Evolutionary conservation across 2,113 vertebrate genomes (phyloP), one percentile per base, ranked within the genome.

Genomic region (Corythaeola cristata): DNA sequence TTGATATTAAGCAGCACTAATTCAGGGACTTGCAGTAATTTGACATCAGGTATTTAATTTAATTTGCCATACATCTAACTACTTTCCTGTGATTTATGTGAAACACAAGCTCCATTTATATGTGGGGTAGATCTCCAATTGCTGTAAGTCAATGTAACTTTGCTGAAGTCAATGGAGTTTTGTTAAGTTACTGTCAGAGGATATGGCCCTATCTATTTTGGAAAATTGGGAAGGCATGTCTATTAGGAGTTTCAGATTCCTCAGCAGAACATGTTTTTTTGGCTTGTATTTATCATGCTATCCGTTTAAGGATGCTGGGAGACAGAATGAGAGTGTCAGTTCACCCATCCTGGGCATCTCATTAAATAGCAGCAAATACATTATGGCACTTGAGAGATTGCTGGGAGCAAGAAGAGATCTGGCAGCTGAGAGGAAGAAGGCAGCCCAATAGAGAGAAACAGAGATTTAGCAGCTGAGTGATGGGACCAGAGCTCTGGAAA

Each of bases 1-100:
- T 92, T 89, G 0, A 71, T 92, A 89, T 89, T 92, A 89, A 86
- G 78, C 71, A 91, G 63, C 32, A 63, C 63, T 85, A 88, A 82
- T 93, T 97, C 82, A 72, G 24, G 49, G 90, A 86, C 62, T 58
- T 90, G 35, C 24, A 90, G 60, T 59, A 93, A 90, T 92, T 90
- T 93, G 27, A 75, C 64, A 79, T 92, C 35, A 81, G 80, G 68
- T 85, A 87, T 73, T 94, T 90, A 72, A 94, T 89, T 91, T 88
- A 90, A 95, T 95, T 96, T 92, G 30, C 27, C 26, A 30, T 63
- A 68, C 15, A 85, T 78, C 56, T 75, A 90, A 88, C 63, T 86
- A 69, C 47, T 67, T 92, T 64, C 64, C 64, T 64, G 19, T 80
- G 60, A 87, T 93, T 92, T 71, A 87, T 64, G 44, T 77, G 53